Evolutionary conservation across 2,113 vertebrate species (phyloP).

Genomic region (Semnornis frantzii): DNA sequence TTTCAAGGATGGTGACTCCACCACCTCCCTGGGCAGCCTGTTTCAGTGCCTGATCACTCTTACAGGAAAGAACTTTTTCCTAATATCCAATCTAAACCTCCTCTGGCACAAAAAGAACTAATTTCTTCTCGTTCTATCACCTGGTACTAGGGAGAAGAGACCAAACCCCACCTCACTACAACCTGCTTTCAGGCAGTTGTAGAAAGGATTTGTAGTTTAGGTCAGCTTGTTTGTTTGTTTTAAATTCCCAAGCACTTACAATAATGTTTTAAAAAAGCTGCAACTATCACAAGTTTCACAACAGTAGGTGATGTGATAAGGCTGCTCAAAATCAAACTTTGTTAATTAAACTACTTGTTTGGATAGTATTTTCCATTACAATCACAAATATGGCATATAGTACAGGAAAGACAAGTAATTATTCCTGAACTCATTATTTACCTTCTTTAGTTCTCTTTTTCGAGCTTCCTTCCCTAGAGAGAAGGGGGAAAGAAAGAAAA

Average conservation of each 20-base stretch:
- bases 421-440: conserved; percentile 46
- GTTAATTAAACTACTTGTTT: background rate
- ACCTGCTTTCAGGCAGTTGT: no score
- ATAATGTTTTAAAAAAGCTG: background rate
- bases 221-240: background rate
- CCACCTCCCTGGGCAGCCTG: no score
- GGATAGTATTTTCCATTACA: background rate
- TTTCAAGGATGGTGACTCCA: no score
- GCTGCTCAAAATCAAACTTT: background rate
- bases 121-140: no score
- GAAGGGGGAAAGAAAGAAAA: background rate
- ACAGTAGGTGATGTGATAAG: background rate
- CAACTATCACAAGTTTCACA: background rate
- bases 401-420: background rate
- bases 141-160: no score
- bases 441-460: conserved; percentile 98
- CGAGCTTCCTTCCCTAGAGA: conserved; percentile 95
- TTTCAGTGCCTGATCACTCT: no score
- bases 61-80: no score
- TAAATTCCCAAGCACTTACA: background rate
- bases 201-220: background rate
- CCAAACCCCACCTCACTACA: no score
- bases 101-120: no score
- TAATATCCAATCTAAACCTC: no score
- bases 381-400: background rate